Evolutionary conservation across 2,888 invertebrate species (phyloP).

Genomic region (Protodeltote pygarga): DNA sequence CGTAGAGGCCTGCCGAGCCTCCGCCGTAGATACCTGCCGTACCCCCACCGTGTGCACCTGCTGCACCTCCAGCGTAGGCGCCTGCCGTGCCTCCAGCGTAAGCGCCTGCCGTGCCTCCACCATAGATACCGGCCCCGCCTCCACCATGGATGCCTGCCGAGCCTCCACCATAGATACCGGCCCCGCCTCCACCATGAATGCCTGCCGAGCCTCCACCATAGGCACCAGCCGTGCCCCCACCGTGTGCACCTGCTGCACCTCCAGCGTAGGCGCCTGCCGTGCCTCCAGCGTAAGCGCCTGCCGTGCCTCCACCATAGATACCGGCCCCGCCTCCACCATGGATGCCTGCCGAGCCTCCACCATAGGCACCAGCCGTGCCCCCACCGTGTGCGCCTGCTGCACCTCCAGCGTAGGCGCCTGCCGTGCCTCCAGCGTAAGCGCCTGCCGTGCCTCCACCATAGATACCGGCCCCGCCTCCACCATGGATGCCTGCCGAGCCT

Average conservation of each 20-base stretch:
- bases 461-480: background rate
- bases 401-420: background rate
- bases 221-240: too few relatives aligned
- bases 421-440: too few relatives aligned
- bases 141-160: background rate
- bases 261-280: background rate
- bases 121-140: background rate
- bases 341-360: background rate
- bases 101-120: background rate
- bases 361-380: background rate
- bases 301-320: too few relatives aligned
- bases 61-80: background rate
- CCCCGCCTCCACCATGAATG: too few relatives aligned
- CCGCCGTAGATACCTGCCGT: too few relatives aligned
- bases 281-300: background rate
- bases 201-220: too few relatives aligned
- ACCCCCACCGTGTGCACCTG: too few relatives aligned
- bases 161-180: too few relatives aligned
- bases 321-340: too few relatives aligned
- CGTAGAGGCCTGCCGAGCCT: too few relatives aligned
- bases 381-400: background rate
- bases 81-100: background rate
- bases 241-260: background rate
- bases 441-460: background rate
- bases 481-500: too few relatives aligned